Evolutionary conservation across 2,797 vertebrate genomes (phyloP).

Genomic region (Stomatorhinus walkeri): DNA sequence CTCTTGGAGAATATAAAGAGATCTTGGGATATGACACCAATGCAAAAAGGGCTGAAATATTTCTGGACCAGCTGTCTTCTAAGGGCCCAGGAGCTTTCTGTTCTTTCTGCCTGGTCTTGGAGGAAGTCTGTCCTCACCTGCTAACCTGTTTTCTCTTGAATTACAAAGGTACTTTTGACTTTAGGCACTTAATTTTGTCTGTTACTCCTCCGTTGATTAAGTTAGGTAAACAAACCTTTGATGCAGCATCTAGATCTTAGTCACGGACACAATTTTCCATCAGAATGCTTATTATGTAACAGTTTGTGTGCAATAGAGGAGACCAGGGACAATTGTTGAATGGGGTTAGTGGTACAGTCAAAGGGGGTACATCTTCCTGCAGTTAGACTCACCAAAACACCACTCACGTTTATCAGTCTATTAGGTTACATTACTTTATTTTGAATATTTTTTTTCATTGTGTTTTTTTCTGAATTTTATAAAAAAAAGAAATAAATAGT

Average conservation of each 20-base stretch:
- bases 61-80: slow-evolving; percentile 71
- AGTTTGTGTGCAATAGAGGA: neutral
- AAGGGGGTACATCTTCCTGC: neutral
- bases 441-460: neutral
- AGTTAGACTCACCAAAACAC: neutral
- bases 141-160: slow-evolving; percentile 78
- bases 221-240: neutral
- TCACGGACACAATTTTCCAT: neutral
- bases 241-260: neutral
- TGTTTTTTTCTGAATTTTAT: neutral
- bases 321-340: neutral
- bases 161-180: slow-evolving; percentile 68
- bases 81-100: slow-evolving; percentile 77
- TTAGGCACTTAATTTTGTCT: neutral
- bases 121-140: slow-evolving; percentile 81
- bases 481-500: neutral
- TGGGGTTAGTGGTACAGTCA: neutral
- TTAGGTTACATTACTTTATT: neutral
- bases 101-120: slow-evolving; percentile 76
- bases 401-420: neutral
- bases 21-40: slow-evolving; percentile 66
- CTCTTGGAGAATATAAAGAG: slow-evolving; percentile 77
- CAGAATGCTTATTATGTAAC: neutral
- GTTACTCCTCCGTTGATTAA: neutral
- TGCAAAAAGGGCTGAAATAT: slow-evolving; percentile 63